Base-by-base conservation (phyloP, 2,797 vertebrate genomes). In the Hirundo rustica region DNA sequence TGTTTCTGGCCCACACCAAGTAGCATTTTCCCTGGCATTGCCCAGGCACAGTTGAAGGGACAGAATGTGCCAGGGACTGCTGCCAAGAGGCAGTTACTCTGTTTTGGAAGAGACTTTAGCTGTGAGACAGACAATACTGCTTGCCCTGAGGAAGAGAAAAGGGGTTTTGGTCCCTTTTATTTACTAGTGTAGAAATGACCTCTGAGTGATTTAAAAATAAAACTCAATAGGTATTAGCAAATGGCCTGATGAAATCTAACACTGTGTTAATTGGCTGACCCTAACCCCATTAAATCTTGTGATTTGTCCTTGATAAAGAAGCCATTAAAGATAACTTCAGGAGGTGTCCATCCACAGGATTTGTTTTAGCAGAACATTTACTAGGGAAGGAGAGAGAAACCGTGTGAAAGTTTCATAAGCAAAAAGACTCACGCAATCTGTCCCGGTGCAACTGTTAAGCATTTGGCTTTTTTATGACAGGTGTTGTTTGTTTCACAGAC, bases 381-480 rank as follows among this genome's bases (percentile, higher is more conserved):
- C 9, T 36, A 12, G 10, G 20, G 9, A 9, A 87, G 55, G 25
- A 92, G 11, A 11, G 3, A 75, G 25, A 88, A 83, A 21, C 7
- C 34, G 14, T 11, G 12, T 32, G 27, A 53, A 80, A 83, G 19
- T 76, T 15, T 30, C 29, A 57, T 32, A 79, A 55, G 23, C 26
- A 92, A 38, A 90, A 88, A 38, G 44, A 98, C 99, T 98, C 97
- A 99, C 99, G 79, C 58, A 36, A 98, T 96, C 82, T 91, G 92
- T 94, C 98, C 98, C 0, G 98, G 98, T 32, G 87, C 95, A 11
- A 95, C 23, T 4, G 98, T 99, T 74, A 81, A 93, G 27, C 99
- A 99, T 86, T 97, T 97, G 36, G 99, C 99, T 21, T 98, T 97
- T 95, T 90, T 97, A 91, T 98, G 98, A 85, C 99, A 99, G 38